Percentiles rank a stretch among this genome's conserved stretches.
phyloP scores from a whole-genome alignment of 1,140 invertebrate genomes.

The Drosophila orena region DNA sequence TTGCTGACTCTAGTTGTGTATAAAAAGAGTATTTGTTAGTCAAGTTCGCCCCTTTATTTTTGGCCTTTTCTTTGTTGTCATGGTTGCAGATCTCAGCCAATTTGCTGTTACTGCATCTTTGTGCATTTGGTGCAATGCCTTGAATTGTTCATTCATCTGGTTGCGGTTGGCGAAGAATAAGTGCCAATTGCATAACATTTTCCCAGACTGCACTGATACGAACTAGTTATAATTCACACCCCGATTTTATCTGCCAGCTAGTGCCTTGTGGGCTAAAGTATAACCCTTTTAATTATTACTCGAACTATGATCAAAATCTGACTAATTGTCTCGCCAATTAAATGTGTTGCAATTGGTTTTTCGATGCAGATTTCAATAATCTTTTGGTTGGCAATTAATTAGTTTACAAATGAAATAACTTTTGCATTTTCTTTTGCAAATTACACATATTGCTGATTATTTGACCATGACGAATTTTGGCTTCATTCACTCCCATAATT shows the following conservation, averaged over 20 bases:
- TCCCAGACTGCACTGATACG: slow-evolving; percentile 42
- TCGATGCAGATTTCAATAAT: slow-evolving; percentile 15
- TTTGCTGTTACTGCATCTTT: neutral
- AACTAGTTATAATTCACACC: slow-evolving; percentile 32
- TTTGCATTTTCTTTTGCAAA: slow-evolving; percentile 21
- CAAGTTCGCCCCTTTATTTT: neutral
- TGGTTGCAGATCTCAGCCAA: slow-evolving; percentile 47
- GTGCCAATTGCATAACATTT: slow-evolving; percentile 50
- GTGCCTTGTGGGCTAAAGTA: slow-evolving; percentile 1
- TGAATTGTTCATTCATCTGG: slow-evolving; percentile 19
- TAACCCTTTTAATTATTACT: slow-evolving; percentile 8
- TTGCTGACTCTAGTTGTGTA: too few species aligned
- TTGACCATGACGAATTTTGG: slow-evolving; percentile 31
- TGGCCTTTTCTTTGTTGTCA: slow-evolving; percentile 26
- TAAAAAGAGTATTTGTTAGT: neutral
- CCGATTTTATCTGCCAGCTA: slow-evolving; percentile 1
- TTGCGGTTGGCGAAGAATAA: slow-evolving; percentile 14
- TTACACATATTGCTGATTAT: slow-evolving; percentile 36
- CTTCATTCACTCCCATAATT: slow-evolving; percentile 5
- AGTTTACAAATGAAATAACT: slow-evolving; percentile 7
- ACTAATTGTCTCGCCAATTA: slow-evolving; percentile 2
- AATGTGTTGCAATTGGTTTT: slow-evolving; percentile 2
- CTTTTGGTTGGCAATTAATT: slow-evolving; percentile 13
- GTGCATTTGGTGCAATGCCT: slow-evolving; percentile 28
- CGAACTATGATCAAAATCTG: slow-evolving; percentile 14